A percentile compares a stretch with the other conserved stretches of the same genome.
phyloP scores from a whole-genome alignment of 2,888 invertebrate species.

The Melipona bicolor region DNA sequence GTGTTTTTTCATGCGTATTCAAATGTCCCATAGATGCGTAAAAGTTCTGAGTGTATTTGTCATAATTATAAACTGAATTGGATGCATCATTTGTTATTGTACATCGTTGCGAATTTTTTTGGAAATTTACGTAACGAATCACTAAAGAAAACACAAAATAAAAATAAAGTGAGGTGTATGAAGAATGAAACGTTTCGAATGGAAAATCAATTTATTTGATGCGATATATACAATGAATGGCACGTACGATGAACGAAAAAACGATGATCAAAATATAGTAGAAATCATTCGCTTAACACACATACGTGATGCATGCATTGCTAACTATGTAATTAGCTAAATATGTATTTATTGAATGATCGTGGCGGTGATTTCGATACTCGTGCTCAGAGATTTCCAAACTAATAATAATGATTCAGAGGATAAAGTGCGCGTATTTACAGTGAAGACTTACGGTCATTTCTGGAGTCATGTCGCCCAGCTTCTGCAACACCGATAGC shows the following conservation, averaged over 20 bases:
- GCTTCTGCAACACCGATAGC: constrained; percentile 84
- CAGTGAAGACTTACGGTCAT: constrained; percentile 84
- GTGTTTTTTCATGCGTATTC: too few relatives aligned
- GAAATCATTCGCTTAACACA: background rate
- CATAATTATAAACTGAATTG: too few relatives aligned
- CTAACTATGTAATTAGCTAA: background rate
- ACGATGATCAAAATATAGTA: background rate
- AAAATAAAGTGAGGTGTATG: constrained; percentile 24
- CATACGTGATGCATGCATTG: constrained; percentile 25
- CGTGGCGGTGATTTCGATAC: background rate
- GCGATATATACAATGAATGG: constrained; percentile 28
- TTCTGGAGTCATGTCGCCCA: constrained; percentile 84
- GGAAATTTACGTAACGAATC: background rate
- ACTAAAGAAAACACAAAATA: background rate
- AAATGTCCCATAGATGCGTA: too few relatives aligned
- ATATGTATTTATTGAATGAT: background rate
- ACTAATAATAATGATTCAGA: background rate
- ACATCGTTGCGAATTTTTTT: background rate
- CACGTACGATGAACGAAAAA: constrained; percentile 8
- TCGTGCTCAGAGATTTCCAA: background rate
- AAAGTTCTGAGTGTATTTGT: too few relatives aligned
- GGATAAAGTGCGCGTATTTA: constrained; percentile 77
- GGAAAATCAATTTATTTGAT: constrained; percentile 58
- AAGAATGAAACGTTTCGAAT: constrained; percentile 15
- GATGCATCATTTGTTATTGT: background rate